phyloP scores from a whole-genome alignment of 1,140 invertebrate genomes.

The Drosophila erecta region DNA sequence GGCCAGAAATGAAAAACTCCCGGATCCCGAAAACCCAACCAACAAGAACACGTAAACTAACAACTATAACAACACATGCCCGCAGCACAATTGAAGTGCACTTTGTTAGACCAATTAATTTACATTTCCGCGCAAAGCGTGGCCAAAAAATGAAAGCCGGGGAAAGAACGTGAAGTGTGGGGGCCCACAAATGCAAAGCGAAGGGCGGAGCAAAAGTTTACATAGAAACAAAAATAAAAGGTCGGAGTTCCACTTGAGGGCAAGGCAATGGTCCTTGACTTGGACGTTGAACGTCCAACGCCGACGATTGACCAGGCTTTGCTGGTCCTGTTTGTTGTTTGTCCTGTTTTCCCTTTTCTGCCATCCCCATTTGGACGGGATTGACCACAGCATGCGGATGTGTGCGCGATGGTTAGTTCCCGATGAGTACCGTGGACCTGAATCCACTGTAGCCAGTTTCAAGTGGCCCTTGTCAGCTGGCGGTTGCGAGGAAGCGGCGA shows the following conservation, averaged over 20 bases:
- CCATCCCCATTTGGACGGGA: constrained; percentile 14
- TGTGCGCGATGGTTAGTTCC: constrained; percentile 49
- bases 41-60: constrained; percentile 43
- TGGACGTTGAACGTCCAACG: constrained; percentile 53
- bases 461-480: constrained; percentile 57
- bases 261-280: constrained; percentile 64
- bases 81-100: constrained; percentile 73
- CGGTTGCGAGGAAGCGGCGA: constrained; percentile 24
- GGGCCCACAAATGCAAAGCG: constrained; percentile 20
- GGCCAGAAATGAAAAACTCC: constrained; percentile 24
- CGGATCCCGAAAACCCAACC: constrained; percentile 14
- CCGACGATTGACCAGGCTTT: constrained; percentile 48
- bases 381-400: constrained; percentile 11
- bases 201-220: constrained; percentile 49
- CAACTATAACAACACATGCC: constrained; percentile 52
- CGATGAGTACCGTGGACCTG: constrained; percentile 40
- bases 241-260: constrained; percentile 57
- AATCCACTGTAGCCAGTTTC: constrained; percentile 58
- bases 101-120: constrained; percentile 83
- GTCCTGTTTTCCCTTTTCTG: neutral
- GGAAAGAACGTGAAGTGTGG: neutral
- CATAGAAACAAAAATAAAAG: constrained; percentile 58
- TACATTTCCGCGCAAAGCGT: constrained; percentile 79
- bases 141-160: constrained; percentile 34
- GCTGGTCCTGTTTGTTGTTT: constrained; percentile 11